Conservation (phyloP, 1,140 invertebrate species). For the Scaptomyza hsui region DNA sequence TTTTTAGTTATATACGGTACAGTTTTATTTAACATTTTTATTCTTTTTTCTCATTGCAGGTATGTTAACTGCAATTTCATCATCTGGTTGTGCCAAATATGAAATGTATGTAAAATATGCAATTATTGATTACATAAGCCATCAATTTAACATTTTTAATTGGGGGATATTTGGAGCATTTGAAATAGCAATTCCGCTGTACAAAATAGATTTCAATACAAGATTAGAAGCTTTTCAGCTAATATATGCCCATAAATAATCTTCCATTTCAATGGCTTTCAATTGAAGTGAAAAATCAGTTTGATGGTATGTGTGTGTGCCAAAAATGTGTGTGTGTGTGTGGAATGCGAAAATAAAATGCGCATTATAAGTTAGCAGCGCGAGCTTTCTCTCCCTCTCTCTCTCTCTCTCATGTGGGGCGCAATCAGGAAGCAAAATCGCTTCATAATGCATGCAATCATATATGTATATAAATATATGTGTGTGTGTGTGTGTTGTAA, state of each 20-base stretch:
- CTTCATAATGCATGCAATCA: constrained; percentile 7
- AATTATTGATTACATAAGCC: not conserved
- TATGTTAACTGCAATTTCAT: constrained; percentile 39
- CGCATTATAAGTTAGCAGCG: not conserved
- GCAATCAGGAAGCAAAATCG: constrained; percentile 16
- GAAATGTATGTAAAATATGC: not conserved
- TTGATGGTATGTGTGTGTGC: no score
- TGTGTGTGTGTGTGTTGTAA: not conserved
- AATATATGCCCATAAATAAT: not conserved
- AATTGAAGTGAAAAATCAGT: not conserved
- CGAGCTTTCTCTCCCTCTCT: no score
- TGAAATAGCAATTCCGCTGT: not conserved
- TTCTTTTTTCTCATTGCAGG: constrained; percentile 47
- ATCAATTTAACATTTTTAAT: not conserved
- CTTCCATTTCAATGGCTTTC: constrained; percentile 8
- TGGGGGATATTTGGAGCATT: not conserved
- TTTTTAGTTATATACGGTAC: no score
- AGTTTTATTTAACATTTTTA: no score
- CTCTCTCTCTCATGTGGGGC: not conserved
- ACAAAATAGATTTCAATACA: not conserved
- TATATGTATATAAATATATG: not conserved
- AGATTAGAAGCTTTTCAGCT: constrained; percentile 1
- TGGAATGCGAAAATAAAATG: not conserved
- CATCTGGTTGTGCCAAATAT: not conserved
- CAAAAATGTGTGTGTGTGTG: no score